Evolutionary conservation across 1,140 invertebrate species (phyloP).

Genomic region (Pseudobourletiella spinata): DNA sequence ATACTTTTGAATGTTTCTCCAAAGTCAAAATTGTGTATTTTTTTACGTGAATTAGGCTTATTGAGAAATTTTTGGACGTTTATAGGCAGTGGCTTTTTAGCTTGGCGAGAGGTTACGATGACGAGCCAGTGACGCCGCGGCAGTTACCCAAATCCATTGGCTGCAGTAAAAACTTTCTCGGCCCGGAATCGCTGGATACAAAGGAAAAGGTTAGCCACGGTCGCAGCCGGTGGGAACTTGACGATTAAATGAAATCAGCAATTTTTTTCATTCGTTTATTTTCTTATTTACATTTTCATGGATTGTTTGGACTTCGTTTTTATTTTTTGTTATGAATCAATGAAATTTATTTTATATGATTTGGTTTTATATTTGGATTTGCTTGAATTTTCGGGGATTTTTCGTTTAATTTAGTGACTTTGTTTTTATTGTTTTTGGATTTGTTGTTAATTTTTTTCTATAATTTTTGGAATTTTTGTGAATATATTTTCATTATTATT

Average conservation of each 20-base stretch:
- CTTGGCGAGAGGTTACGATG: slow-evolving; percentile 76
- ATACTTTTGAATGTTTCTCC: background rate
- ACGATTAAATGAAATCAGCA: too few species aligned
- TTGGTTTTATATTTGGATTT: background rate
- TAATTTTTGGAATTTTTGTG: slow-evolving; percentile 3
- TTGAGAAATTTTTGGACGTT: slow-evolving; percentile 29
- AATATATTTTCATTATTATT: background rate
- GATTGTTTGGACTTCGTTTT: too few species aligned
- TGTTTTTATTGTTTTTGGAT: too few species aligned
- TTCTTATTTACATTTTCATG: too few species aligned
- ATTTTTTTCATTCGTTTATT: too few species aligned
- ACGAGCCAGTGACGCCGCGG: slow-evolving; percentile 71
- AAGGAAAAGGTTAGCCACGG: slow-evolving; percentile 52
- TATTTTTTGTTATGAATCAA: too few species aligned
- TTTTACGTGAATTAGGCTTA: too few species aligned
- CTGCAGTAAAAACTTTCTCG: slow-evolving; percentile 88
- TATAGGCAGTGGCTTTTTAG: slow-evolving; percentile 72
- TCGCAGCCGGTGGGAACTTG: background rate
- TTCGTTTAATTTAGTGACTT: background rate
- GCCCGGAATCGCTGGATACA: slow-evolving; percentile 62
- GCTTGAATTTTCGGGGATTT: background rate
- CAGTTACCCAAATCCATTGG: slow-evolving; percentile 88
- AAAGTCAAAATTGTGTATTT: background rate
- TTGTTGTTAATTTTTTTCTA: background rate
- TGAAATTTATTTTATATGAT: too few species aligned